phyloP scores from a whole-genome alignment of 2,888 invertebrate genomes.

The Tachina lurida region DNA sequence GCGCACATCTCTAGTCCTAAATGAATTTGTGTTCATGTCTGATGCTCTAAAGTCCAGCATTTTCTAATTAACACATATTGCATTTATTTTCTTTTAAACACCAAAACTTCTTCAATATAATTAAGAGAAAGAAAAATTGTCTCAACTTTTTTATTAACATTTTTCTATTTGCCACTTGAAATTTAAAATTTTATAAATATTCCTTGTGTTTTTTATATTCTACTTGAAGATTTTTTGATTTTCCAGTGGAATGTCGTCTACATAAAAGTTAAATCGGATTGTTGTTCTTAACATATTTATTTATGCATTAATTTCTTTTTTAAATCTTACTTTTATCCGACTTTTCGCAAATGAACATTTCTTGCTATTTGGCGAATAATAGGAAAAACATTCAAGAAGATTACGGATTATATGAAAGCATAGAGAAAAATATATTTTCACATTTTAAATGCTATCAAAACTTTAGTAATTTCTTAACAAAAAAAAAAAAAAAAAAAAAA shows the following conservation, averaged over 20 bases:
- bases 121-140: not conserved
- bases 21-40: too few relatives aligned
- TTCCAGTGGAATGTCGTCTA: not conserved
- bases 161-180: not conserved
- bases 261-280: constrained; percentile 44
- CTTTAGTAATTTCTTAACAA: constrained; percentile 61
- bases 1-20: too few relatives aligned
- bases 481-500: constrained; percentile 51
- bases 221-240: not conserved
- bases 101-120: too few relatives aligned
- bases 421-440: constrained; percentile 47
- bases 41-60: too few relatives aligned
- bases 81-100: too few relatives aligned
- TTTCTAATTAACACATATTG: too few relatives aligned
- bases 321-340: constrained; percentile 54
- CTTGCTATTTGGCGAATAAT: constrained; percentile 25
- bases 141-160: not conserved
- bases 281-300: constrained; percentile 53
- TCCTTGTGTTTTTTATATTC: not conserved
- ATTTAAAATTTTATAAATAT: not conserved
- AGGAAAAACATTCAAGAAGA: constrained; percentile 26
- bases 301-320: constrained; percentile 58
- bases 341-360: constrained; percentile 40
- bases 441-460: constrained; percentile 65
- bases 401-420: constrained; percentile 17